Evolutionary conservation across 2,888 invertebrate species (phyloP), one percentile per base, ranked within the genome.

Genomic region (Drosophila antonietae): DNA sequence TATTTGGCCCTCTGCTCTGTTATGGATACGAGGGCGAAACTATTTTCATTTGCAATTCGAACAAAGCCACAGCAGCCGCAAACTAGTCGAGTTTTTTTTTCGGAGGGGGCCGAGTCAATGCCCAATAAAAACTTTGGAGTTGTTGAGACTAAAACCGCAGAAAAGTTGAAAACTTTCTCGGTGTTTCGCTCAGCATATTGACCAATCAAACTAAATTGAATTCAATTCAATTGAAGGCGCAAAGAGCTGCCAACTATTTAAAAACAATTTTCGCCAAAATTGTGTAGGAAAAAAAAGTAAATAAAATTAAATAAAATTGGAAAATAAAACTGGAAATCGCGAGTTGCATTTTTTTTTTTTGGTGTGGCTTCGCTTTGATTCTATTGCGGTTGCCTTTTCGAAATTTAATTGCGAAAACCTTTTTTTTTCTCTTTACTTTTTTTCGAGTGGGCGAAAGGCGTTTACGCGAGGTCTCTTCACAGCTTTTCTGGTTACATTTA

Each of bases 1-100:
- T 61, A 55, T 58, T 55, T 57, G 55, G 47, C 46, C 15, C 68
- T 31, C 46, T 62, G 55, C 64, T 73, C 59, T 57, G 71, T 39
- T 65, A 33, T 44, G 60, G 49, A 51, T 64, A 23, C 35, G 64
- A 82, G 58, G 65, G 41, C 52, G 47, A 78, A 87, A 83, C 85
- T 89, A 83, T 89, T 89, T 83, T 84, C 89, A 89, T 88, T 83
- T 89, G 73, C 68, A 70, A 82, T 66, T 74, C 69, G 63, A 75
- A 76, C 82, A 75, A 84, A 84, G 55, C 55, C 39, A 23, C 84
- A 89, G 81, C 68, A 67, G 72, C 88, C 89, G 51, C 85, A 84
- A 89, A 76, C 80, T 68, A 72, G 63, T 47, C 52, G 23, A 47
- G 58, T 37, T 37, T 37, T 37, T 12, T 14, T 37, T 14, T 4